These are phyloP conservation scores for Rhimphoctona megacephalus DNA, from an alignment of 2,888 invertebrate species.

Conservation along the genomic window DNA sequence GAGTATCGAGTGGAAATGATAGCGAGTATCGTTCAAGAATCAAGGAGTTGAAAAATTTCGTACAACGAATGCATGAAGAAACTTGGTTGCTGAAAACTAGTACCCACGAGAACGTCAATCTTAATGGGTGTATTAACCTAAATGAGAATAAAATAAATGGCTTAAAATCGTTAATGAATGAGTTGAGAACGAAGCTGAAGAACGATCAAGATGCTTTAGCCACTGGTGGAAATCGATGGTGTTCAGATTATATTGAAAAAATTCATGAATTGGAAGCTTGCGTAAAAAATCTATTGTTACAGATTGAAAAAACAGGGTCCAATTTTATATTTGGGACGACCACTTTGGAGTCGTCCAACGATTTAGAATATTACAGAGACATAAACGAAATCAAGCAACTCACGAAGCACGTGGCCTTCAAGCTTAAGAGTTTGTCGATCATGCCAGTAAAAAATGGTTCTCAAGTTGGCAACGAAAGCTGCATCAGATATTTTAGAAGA, in stretches of 20 bases:
- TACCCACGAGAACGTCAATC: not conserved
- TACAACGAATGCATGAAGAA: conserved; percentile 64
- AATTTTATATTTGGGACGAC: not conserved
- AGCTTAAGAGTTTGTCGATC: conserved; percentile 67
- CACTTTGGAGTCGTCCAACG: not conserved
- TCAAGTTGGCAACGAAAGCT: conserved; percentile 56
- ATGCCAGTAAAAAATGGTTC: conserved; percentile 64
- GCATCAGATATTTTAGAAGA: conserved; percentile 63
- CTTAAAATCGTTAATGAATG: conserved; percentile 62
- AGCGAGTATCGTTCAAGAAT: conserved; percentile 69
- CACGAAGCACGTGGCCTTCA: conserved; percentile 61
- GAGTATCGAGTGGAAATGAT: conserved; percentile 60
- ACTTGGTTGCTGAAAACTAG: conserved; percentile 54
- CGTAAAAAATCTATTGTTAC: conserved; percentile 62
- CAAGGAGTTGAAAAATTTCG: conserved; percentile 68
- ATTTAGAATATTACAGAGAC: conserved; percentile 24
- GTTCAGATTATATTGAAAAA: conserved; percentile 69
- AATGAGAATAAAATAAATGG: conserved; percentile 30
- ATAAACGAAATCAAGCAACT: conserved; percentile 56
- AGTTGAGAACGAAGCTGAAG: conserved; percentile 69
- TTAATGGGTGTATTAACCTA: not conserved
- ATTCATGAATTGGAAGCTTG: conserved; percentile 68
- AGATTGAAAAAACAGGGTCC: conserved; percentile 44
- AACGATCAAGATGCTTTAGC: conserved; percentile 73
- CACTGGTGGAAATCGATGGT: conserved; percentile 66